Evolutionary conservation across 2,888 invertebrate species (phyloP).

Genomic region (Tryphoninae sp.): DNA sequence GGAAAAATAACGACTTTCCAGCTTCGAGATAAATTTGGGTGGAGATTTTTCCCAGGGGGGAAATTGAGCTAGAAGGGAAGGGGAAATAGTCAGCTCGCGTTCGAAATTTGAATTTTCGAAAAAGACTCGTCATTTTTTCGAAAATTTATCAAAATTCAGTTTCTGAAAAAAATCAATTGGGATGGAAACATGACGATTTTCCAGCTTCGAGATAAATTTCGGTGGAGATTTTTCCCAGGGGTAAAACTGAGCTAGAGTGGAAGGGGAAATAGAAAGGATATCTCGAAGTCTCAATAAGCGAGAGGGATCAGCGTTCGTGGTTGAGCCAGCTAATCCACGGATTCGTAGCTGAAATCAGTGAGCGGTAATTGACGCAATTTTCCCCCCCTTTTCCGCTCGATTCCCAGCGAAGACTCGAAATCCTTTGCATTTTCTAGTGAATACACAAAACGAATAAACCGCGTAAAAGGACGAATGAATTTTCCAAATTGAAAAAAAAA

Average conservation of each 20-base stretch:
- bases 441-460: not conserved
- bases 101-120: no score
- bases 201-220: slow-evolving; percentile 67
- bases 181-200: slow-evolving; percentile 48
- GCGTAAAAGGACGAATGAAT: not conserved
- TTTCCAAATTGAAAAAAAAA: not conserved
- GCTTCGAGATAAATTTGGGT: slow-evolving; percentile 67
- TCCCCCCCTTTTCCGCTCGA: slow-evolving; percentile 52
- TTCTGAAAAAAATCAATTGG: not conserved
- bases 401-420: slow-evolving; percentile 51
- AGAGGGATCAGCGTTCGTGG: slow-evolving; percentile 77
- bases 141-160: not conserved
- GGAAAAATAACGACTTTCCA: slow-evolving; percentile 51
- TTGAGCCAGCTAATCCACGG: slow-evolving; percentile 75
- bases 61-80: slow-evolving; percentile 51
- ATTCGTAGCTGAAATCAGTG: slow-evolving; percentile 79
- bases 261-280: slow-evolving; percentile 35
- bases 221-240: slow-evolving; percentile 61
- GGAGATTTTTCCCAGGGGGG: slow-evolving; percentile 63
- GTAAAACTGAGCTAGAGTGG: slow-evolving; percentile 56
- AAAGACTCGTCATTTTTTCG: no score
- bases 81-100: slow-evolving; percentile 12
- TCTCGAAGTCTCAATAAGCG: slow-evolving; percentile 75
- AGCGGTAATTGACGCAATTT: slow-evolving; percentile 79
- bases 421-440: not conserved